phyloP scores from a whole-genome alignment of 2,888 invertebrate genomes.

The Lissocephala sabroskyi region DNA sequence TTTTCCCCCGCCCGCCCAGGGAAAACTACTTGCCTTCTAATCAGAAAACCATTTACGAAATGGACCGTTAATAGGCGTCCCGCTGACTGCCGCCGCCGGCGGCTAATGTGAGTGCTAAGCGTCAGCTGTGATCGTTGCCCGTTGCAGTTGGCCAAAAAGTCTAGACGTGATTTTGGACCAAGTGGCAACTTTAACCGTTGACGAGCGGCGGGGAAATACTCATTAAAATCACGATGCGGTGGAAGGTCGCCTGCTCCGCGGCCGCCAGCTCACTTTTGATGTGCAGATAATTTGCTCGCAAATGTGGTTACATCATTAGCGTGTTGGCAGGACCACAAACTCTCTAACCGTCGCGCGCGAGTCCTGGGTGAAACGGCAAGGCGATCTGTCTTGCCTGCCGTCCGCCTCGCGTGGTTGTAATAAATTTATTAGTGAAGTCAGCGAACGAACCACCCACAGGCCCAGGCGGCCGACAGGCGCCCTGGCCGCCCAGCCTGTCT shows the following conservation, averaged over 20 bases:
- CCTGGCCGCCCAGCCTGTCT: conserved; percentile 2
- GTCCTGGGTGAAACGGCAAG: too few species aligned
- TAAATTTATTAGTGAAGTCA: conserved; percentile 47
- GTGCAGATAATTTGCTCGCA: conserved; percentile 60
- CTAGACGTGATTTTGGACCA: neutral
- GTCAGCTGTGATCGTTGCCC: neutral
- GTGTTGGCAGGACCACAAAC: conserved; percentile 20
- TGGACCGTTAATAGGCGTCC: conserved; percentile 38
- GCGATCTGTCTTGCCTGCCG: too few species aligned
- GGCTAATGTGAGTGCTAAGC: neutral
- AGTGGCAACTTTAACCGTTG: conserved; percentile 21
- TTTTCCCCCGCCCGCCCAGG: too few species aligned
- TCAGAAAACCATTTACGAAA: conserved; percentile 53
- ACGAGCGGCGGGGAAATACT: conserved; percentile 46
- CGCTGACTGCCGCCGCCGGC: neutral
- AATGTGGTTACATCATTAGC: conserved; percentile 66
- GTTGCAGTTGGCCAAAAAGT: neutral
- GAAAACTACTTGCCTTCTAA: conserved; percentile 27
- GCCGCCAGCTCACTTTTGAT: conserved; percentile 34
- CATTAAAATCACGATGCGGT: conserved; percentile 46
- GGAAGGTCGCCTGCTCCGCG: conserved; percentile 4
- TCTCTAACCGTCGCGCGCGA: too few species aligned
- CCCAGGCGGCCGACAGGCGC: too few species aligned
- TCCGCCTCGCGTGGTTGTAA: conserved; percentile 24
- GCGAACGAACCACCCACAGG: neutral